Evolutionary conservation across 2,113 vertebrate species (phyloP).

Genomic region (Rafetus swinhoei): DNA sequence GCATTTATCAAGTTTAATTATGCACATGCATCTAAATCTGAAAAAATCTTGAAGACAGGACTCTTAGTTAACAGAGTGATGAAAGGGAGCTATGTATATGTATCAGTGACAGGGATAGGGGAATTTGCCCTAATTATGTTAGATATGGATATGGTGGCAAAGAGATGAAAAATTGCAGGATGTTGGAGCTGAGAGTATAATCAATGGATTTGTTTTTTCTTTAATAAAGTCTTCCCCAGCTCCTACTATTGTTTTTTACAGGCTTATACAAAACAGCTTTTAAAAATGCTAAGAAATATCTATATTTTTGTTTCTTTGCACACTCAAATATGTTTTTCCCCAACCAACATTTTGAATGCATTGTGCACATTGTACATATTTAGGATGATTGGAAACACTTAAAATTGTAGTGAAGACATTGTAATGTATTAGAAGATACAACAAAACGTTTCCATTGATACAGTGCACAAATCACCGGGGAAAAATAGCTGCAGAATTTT

Average conservation of each 20-base stretch:
- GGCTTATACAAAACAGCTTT: background rate
- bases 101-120: background rate
- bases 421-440: background rate
- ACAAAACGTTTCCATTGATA: conserved; percentile 19
- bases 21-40: background rate
- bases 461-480: conserved; percentile 30
- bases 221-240: background rate
- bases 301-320: background rate
- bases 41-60: background rate
- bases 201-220: background rate
- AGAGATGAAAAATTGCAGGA: background rate
- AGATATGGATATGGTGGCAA: background rate
- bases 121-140: conserved; percentile 19
- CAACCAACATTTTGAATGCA: background rate
- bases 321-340: background rate
- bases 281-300: background rate
- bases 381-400: background rate
- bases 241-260: background rate
- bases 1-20: conserved; percentile 33
- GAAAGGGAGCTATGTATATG: conserved; percentile 20
- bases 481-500: conserved; percentile 19
- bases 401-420: background rate
- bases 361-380: background rate
- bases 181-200: background rate
- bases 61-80: conserved; percentile 29